phyloP scores from a whole-genome alignment of 2,888 invertebrate genomes.

The Siphonodentalium dalli region DNA sequence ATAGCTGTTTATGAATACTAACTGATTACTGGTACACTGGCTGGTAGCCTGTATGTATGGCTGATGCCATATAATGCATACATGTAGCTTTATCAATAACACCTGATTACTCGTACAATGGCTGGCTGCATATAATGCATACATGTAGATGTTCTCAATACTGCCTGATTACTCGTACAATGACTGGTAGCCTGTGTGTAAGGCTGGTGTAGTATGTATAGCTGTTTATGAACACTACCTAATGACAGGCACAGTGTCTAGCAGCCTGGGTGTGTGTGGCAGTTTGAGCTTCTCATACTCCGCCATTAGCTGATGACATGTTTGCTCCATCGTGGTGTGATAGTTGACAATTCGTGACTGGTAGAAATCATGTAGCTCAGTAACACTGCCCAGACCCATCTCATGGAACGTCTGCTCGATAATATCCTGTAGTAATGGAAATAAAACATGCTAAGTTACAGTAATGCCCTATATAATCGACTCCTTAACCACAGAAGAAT shows the following conservation, averaged over 20 bases:
- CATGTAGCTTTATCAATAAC: background rate
- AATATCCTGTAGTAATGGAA: too few relatives aligned
- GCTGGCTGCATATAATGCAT: too few relatives aligned
- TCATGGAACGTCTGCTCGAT: constrained; percentile 72
- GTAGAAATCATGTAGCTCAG: constrained; percentile 71
- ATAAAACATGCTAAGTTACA: too few relatives aligned
- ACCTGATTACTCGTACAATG: constrained; percentile 39
- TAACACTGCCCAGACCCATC: constrained; percentile 71
- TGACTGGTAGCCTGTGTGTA: background rate
- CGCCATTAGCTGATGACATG: constrained; percentile 54
- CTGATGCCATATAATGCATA: background rate
- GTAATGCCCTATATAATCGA: too few relatives aligned
- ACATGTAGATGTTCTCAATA: too few relatives aligned
- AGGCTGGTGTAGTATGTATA: background rate
- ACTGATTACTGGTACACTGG: background rate
- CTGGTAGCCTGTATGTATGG: background rate
- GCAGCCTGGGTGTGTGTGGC: constrained; percentile 31
- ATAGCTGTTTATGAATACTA: too few relatives aligned
- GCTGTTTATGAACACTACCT: constrained; percentile 32
- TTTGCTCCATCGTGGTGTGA: constrained; percentile 56
- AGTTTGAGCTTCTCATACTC: constrained; percentile 63
- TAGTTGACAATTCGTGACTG: constrained; percentile 65
- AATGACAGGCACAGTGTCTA: constrained; percentile 53
- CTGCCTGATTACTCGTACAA: background rate
- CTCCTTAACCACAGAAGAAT: too few relatives aligned